Base-by-base conservation (phyloP, 2,797 vertebrate species). In the Microtus californicus region DNA sequence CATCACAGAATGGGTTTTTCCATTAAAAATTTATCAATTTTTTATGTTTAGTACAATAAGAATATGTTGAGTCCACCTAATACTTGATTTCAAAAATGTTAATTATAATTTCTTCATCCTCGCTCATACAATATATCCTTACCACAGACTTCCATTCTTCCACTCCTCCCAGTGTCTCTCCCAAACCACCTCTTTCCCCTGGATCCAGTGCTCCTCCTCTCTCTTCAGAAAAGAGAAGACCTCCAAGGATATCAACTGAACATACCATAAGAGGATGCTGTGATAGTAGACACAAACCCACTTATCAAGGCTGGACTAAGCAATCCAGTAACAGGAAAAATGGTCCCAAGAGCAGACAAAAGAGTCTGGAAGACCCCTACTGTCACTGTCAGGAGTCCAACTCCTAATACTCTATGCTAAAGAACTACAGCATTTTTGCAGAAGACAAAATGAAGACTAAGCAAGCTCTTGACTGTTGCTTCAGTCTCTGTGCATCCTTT, bases 11-110 rank as follows among this genome's bases (percentile, higher is more conserved):
- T 92, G 63, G 83, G 43, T 77, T 90, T 96, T 67, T 89, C 76
- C 54, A 90, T 40, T 87, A 96, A 93, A 92, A 51, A 51, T 14
- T 95, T 96, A n/a, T 96, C 85, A 40, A 91, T 54, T 79, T 83
- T 96, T 96, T 43, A 79, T 76, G 85, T 96, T 96, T 59, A 90
- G 82, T 86, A 82, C 67, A 87, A 88, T 77, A 51, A 51, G 48
- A 77, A 90, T 91, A 93, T 63, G 89, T 76, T 74, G 56, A 94
- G 63, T 63, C n/a, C 14, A 91, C 17, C 27, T 65, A 48, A 95
- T 87, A 85, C 19, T 5, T 67, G 3, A 87, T 82, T 40, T 89
- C 83, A 17, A 89, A 89, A 87, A 89, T 87, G n/a, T 91, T 69
- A 96, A 94, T 89, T 95, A 69, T 37, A 61, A 89, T 37, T 91